Evolutionary conservation across 2,888 invertebrate species (phyloP).

Genomic region (Tenodera sinensis): DNA sequence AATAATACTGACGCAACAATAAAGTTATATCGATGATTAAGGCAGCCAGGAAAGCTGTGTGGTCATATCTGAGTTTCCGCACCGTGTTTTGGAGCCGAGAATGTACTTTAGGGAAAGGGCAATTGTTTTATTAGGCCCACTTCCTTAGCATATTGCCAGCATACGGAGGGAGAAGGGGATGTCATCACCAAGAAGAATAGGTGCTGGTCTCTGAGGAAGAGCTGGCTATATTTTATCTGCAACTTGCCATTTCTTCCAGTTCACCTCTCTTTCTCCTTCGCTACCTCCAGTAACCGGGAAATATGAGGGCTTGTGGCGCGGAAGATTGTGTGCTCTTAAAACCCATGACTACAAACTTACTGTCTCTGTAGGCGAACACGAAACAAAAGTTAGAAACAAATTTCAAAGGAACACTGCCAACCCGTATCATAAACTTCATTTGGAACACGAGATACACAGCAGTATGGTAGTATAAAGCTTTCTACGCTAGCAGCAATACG

Average conservation of each 20-base stretch:
- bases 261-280: background rate
- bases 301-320: slow-evolving; percentile 12
- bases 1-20: too few relatives aligned
- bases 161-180: background rate
- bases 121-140: slow-evolving; percentile 18
- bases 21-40: too few relatives aligned
- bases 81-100: background rate
- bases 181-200: slow-evolving; percentile 13
- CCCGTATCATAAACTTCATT: too few relatives aligned
- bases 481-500: too few relatives aligned
- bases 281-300: slow-evolving; percentile 3
- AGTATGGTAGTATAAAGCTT: too few relatives aligned
- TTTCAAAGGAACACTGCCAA: too few relatives aligned
- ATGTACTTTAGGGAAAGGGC: background rate
- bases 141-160: slow-evolving; percentile 16
- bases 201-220: slow-evolving; percentile 4
- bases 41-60: too few relatives aligned
- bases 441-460: too few relatives aligned
- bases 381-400: background rate
- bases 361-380: background rate
- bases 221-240: slow-evolving; percentile 5
- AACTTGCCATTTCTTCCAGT: background rate
- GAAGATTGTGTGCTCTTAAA: slow-evolving; percentile 8
- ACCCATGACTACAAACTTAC: background rate
- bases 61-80: background rate